phyloP scores from a whole-genome alignment of 2,888 invertebrate genomes.

The Caenorhabditis uteleia region DNA sequence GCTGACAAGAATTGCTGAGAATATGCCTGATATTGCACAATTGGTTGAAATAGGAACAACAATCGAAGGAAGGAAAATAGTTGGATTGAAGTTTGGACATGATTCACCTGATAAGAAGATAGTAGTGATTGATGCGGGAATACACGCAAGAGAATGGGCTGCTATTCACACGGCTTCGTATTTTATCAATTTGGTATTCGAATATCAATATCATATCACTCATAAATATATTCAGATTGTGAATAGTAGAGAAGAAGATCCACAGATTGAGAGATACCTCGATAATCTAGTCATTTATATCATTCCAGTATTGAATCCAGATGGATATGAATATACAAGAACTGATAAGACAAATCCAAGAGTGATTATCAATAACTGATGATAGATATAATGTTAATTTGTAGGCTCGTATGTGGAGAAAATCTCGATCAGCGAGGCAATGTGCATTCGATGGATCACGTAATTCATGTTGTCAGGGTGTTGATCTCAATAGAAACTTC shows the following conservation, averaged over 20 bases:
- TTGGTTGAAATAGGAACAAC: constrained; percentile 61
- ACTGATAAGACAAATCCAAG: constrained; percentile 62
- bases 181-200: constrained; percentile 61
- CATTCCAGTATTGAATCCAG: constrained; percentile 66
- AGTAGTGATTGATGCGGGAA: constrained; percentile 66
- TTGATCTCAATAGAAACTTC: constrained; percentile 67
- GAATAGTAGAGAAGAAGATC: constrained; percentile 50
- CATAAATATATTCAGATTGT: constrained; percentile 57
- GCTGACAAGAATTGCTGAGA: constrained; percentile 57
- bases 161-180: constrained; percentile 65
- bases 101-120: constrained; percentile 59
- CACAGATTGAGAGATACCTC: constrained; percentile 49
- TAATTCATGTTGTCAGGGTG: constrained; percentile 63
- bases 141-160: constrained; percentile 65
- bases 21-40: constrained; percentile 50
- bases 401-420: constrained; percentile 65
- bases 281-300: constrained; percentile 60
- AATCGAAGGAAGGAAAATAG: constrained; percentile 60
- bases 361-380: constrained; percentile 24
- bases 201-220: background rate
- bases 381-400: background rate
- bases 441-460: constrained; percentile 55
- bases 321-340: constrained; percentile 67
- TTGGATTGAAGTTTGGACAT: constrained; percentile 62
- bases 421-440: constrained; percentile 55